A percentile compares a stretch with the other conserved stretches of the same genome.
These are phyloP conservation scores for Drosophila cracens DNA, from an alignment of 2,888 invertebrate genomes.

Conservation along the genomic window DNA sequence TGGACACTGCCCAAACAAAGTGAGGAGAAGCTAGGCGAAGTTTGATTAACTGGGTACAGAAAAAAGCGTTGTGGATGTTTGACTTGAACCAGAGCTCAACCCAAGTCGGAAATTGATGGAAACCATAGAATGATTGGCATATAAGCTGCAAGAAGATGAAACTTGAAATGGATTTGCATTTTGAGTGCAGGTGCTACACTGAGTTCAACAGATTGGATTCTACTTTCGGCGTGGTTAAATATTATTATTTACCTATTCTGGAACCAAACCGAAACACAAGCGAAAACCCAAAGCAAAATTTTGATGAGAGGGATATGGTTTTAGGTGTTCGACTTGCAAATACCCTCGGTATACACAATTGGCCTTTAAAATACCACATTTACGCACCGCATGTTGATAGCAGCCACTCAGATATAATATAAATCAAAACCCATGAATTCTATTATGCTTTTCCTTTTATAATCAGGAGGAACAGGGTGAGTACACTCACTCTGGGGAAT, in stretches of 20 bases:
- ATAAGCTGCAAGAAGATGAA: not conserved
- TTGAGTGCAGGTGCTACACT: conserved; percentile 6
- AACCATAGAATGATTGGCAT: conserved; percentile 14
- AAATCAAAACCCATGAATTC: conserved; percentile 62
- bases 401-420: conserved; percentile 20
- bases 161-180: conserved; percentile 2
- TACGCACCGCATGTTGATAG: conserved; percentile 39
- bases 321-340: not conserved
- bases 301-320: not conserved
- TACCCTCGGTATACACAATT: not conserved
- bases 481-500: not conserved
- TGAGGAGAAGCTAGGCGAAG: conserved; percentile 14
- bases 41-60: conserved; percentile 46
- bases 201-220: not conserved
- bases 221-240: not conserved
- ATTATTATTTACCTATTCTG: not conserved
- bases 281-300: not conserved
- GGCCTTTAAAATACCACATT: conserved; percentile 34
- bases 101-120: conserved; percentile 14
- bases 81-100: not conserved
- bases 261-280: not conserved
- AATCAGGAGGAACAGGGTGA: not conserved
- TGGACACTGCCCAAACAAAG: conserved; percentile 25
- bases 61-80: not conserved
- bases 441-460: conserved; percentile 24